Evolutionary conservation across 2,797 vertebrate genomes (phyloP), one percentile per base, ranked within the genome.

Genomic region (Sylvia borin): DNA sequence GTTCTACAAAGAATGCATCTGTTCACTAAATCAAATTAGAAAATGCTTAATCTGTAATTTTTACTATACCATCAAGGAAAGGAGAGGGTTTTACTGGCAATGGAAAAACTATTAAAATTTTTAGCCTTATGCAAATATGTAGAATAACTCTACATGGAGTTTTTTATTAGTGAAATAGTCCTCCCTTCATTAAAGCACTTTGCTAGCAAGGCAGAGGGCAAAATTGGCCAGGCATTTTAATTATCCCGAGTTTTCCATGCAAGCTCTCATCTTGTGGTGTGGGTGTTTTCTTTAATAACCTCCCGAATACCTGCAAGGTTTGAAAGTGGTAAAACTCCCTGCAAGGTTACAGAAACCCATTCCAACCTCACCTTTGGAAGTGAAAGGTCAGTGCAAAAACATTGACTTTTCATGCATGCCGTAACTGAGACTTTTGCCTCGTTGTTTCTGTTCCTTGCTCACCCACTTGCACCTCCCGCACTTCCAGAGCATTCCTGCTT

Each of bases 281-380:
- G 94, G 92, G 85, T 97, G 96, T 96, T 97, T 94, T 96, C 95
- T 96, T 92, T 84, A 97, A 97, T 97, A 97, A 97, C 97, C 96
- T 97, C 96, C 64, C 95, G 96, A 96, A 98, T 98, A 96, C 97
- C 96, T 97, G 96, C 87, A 97, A 97, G 96, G 54, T 97, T 96
- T 83, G 93, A 77, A 90, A 91, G 92, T 13, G 43, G 92, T 93
- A 75, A 96, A 95, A 96, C 90, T 97, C 95, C 91, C 88, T 71
- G 88, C 50, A 76, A 93, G 96, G 92, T 96, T 97, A 86, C 92
- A 95, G 61, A 86, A 97, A 95, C 48, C 95, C 88, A 96, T 95
- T 96, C 90, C 83, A 93, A 92, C 79, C 96, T 97, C 98, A 98
- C 97, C 97, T 98, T 97, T 98, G 95, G 94, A 96, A 88, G 80